Base-by-base conservation (phyloP, 2,888 invertebrate genomes). In the Tipula vernalis region DNA sequence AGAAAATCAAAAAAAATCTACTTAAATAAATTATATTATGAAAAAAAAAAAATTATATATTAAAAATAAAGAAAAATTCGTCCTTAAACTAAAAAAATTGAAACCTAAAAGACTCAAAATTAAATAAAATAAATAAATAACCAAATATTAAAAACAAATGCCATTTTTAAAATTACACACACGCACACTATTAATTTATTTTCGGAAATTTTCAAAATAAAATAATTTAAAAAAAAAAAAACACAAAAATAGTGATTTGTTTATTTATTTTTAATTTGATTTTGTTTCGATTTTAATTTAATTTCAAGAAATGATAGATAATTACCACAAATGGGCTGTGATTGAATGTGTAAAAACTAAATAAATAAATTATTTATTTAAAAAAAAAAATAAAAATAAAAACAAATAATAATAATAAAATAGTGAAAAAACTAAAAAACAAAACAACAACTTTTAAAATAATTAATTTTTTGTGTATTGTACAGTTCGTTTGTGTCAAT, bases 321-420 rank as follows among this genome's bases (percentile, higher is more conserved):
- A 89, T 89, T 89, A 71, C 89, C 89, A 89, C 89, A 89, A 89
- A 89, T 89, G 89, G 89, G 89, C 89, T 89, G 89, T 89, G 89
- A 89, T 89, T 89, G 89, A 89, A 89, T 88, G 89, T 89, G 89
- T 88, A 88, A 88, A 88, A 88, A 88, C 88, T 87, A 87, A 87
- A 88, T 87, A 88, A 85, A 88, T 88, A 88, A 87, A 88, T 87
- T 88, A 86, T 87, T 87, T 87, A 87, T 86, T 87, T 87, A 28
- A 28, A 28, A 28, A 28, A n/a, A 39, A 84, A 84, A 84, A 83
- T 39, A n/a, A n/a, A n/a, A n/a, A n/a, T n/a, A n/a, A n/a, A 6
- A 83, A 83, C 36, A 83, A 36, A 83, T n/a, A 84, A 84, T 84
- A 39, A 87, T 84, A 85, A 51, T 51, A 51, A 51, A 51, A 51